A percentile compares a stretch with the other conserved stretches of the same genome.
Evolutionary conservation across 2,113 vertebrate species (phyloP).

Genomic region (Oncorhynchus nerka): DNA sequence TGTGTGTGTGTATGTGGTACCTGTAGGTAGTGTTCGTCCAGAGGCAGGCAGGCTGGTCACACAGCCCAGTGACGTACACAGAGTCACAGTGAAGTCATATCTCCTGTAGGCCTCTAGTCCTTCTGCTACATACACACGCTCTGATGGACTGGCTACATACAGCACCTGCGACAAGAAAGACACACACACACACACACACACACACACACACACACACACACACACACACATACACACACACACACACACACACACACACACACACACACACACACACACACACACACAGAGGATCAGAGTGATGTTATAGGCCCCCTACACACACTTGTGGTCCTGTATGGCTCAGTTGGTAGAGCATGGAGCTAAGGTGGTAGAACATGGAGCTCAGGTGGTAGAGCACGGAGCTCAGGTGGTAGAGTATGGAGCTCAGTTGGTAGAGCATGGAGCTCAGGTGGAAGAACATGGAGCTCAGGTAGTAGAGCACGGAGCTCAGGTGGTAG

Average conservation of each 20-base stretch:
- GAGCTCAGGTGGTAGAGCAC: too few relatives aligned
- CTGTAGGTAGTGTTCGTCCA: slow-evolving; percentile 79
- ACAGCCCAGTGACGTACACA: slow-evolving; percentile 86
- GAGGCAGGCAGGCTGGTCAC: slow-evolving; percentile 74
- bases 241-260: not conserved
- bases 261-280: not conserved
- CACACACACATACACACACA: not conserved
- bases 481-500: too few relatives aligned
- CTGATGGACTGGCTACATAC: slow-evolving; percentile 64
- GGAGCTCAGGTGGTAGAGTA: too few relatives aligned
- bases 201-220: not conserved
- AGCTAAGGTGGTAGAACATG: too few relatives aligned
- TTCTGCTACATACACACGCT: slow-evolving; percentile 66
- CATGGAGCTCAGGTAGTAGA: too few relatives aligned
- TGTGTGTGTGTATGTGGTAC: slow-evolving; percentile 7
- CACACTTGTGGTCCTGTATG: too few relatives aligned
- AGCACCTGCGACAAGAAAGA: slow-evolving; percentile 71
- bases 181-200: not conserved
- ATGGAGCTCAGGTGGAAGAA: too few relatives aligned
- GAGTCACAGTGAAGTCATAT: slow-evolving; percentile 84
- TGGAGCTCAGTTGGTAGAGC: too few relatives aligned
- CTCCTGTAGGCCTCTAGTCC: slow-evolving; percentile 78
- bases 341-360: too few relatives aligned
- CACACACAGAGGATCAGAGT: not conserved
- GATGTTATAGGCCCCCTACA: too few relatives aligned